These are phyloP conservation scores for Girardinichthys multiradiatus DNA, from an alignment of 2,113 vertebrate species.

Conservation along the genomic window DNA sequence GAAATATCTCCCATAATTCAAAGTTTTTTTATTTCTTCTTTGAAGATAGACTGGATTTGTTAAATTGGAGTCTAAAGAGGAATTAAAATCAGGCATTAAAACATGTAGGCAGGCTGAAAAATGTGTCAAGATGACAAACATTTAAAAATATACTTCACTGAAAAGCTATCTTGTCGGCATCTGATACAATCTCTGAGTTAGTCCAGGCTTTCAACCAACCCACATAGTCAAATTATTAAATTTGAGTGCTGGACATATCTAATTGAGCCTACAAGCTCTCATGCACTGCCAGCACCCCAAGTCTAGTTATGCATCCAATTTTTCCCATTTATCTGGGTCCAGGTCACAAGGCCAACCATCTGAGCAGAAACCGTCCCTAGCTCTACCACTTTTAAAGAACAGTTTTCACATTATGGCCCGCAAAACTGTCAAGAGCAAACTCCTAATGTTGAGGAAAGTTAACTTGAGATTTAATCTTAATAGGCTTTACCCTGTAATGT, in stretches of 20 bases:
- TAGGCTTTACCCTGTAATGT: constrained; percentile 25
- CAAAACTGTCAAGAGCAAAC: constrained; percentile 25
- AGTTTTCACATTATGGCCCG: constrained; percentile 24
- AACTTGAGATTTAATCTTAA: constrained; percentile 32
- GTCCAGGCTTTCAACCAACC: background rate
- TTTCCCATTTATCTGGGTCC: constrained; percentile 10
- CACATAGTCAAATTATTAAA: background rate
- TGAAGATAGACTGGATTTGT: too few relatives aligned
- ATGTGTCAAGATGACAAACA: background rate
- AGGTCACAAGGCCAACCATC: constrained; percentile 19
- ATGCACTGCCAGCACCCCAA: background rate
- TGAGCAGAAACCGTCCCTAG: constrained; percentile 13
- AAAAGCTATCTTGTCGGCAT: background rate
- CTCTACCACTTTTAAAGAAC: constrained; percentile 4
- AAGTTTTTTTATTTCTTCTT: too few relatives aligned
- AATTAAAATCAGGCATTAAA: too few relatives aligned
- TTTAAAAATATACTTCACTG: background rate
- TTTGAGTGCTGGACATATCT: background rate
- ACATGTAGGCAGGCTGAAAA: background rate
- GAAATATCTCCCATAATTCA: too few relatives aligned
- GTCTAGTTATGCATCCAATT: background rate
- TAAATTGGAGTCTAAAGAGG: too few relatives aligned
- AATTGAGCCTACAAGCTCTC: background rate
- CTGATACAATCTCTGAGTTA: background rate
- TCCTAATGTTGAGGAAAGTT: constrained; percentile 27